phyloP scores from a whole-genome alignment of 2,113 vertebrate species.

The Gulo gulo region DNA sequence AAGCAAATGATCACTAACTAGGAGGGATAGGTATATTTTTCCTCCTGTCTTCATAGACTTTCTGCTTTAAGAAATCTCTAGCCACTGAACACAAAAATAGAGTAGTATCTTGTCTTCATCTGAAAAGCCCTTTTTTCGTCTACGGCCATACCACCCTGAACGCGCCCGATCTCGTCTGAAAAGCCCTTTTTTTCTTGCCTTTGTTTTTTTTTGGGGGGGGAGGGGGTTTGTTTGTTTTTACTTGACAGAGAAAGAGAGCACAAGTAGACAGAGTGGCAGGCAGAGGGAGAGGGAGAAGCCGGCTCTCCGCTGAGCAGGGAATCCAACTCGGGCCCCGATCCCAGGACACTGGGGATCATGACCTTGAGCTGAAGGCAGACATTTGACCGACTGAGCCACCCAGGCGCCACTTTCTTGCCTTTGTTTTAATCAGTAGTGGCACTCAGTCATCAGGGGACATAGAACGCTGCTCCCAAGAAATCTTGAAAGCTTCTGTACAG shows the following conservation, averaged over 20 bases:
- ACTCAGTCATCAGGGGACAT: background rate
- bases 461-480: background rate
- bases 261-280: no score
- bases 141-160: no score
- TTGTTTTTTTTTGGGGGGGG: background rate
- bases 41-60: background rate
- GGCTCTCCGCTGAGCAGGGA: no score
- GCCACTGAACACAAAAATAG: background rate
- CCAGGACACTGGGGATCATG: no score
- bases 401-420: background rate
- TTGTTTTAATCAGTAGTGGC: background rate
- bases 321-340: no score
- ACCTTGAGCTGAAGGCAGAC: no score
- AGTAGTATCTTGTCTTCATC: background rate
- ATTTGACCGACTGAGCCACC: no score
- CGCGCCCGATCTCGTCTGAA: no score
- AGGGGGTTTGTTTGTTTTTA: no score
- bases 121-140: background rate
- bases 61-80: background rate
- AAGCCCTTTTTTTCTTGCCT: background rate
- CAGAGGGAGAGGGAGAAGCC: no score
- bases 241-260: no score
- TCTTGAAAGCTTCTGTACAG: constrained; percentile 7
- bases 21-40: background rate
- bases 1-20: background rate